phyloP scores from a whole-genome alignment of 2,888 invertebrate genomes.

The Orthosia incerta region DNA sequence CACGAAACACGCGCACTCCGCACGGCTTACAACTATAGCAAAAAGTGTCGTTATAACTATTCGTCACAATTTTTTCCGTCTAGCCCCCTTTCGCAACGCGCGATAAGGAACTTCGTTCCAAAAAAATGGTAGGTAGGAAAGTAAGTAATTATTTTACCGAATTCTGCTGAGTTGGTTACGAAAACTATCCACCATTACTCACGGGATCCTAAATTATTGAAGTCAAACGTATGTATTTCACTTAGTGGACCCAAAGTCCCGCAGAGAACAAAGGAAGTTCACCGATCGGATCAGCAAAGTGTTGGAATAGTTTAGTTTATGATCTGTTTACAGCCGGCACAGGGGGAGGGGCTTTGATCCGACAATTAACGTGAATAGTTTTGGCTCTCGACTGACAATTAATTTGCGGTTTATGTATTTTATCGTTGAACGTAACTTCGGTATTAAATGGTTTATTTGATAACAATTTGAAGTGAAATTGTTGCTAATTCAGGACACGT shows the following conservation, averaged over 20 bases:
- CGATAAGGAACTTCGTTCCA: too few species aligned
- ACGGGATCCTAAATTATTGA: too few species aligned
- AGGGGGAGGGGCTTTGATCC: background rate
- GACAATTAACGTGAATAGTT: constrained; percentile 1
- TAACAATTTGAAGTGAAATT: background rate
- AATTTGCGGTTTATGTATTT: background rate
- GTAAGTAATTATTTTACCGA: too few species aligned
- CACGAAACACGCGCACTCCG: too few species aligned
- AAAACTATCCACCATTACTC: too few species aligned
- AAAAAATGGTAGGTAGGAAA: too few species aligned
- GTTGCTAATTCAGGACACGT: background rate
- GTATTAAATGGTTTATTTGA: background rate
- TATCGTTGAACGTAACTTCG: background rate
- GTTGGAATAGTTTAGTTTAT: constrained; percentile 22
- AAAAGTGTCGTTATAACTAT: too few species aligned
- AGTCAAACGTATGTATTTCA: background rate
- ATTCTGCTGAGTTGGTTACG: too few species aligned
- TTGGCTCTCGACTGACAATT: background rate
- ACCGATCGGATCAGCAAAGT: background rate
- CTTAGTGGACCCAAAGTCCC: background rate
- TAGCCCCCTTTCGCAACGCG: too few species aligned
- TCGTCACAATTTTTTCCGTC: too few species aligned
- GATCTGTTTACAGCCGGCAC: constrained; percentile 5
- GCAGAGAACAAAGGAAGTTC: constrained; percentile 8
- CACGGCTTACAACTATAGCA: too few species aligned